These are phyloP conservation scores for Halcyon senegalensis DNA, from an alignment of 2,113 vertebrate species.

Conservation along the genomic window DNA sequence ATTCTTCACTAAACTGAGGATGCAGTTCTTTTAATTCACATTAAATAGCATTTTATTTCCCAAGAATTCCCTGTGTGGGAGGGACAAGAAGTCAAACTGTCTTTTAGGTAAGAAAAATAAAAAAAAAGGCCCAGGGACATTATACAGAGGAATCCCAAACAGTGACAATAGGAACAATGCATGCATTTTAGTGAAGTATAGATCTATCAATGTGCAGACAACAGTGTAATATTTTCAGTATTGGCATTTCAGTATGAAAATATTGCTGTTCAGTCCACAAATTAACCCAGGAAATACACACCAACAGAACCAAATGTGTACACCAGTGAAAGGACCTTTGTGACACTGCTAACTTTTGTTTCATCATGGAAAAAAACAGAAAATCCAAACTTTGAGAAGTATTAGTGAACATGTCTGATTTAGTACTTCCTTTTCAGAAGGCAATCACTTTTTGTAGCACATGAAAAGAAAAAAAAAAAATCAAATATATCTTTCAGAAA, in stretches of 20 bases:
- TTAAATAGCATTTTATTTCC: neutral
- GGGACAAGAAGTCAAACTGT: neutral
- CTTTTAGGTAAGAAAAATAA: neutral
- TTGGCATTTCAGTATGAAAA: neutral
- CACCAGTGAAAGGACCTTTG: neutral
- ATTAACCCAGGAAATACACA: neutral
- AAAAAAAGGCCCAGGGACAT: neutral
- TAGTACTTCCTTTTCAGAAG: neutral
- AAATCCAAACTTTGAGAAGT: neutral
- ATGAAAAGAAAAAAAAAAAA: neutral
- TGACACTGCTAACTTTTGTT: neutral
- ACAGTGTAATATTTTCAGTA: neutral
- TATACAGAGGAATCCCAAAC: neutral
- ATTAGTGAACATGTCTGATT: neutral
- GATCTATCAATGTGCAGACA: neutral
- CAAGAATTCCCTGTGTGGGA: neutral
- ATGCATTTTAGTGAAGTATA: neutral
- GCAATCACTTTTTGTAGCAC: neutral
- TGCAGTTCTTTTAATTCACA: neutral
- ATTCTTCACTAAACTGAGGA: neutral
- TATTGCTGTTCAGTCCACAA: neutral
- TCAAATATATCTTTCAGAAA: neutral
- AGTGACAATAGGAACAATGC: neutral
- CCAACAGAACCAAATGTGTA: neutral
- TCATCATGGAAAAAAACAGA: neutral